Base-by-base conservation (phyloP, 1,140 invertebrate genomes). In the Drosophila serrata region DNA sequence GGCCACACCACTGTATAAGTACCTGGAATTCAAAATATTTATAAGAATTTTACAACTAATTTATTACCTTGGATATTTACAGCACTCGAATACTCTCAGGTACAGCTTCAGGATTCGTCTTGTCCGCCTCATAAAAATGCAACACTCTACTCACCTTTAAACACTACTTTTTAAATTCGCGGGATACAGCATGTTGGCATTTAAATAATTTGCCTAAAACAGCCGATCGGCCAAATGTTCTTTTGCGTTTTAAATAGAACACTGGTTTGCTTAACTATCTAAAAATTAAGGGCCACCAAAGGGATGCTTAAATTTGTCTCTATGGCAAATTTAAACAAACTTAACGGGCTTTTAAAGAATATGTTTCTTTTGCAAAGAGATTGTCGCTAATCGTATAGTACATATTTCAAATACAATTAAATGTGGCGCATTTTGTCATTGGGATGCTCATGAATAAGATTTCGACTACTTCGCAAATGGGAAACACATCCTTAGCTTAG, bases 91-190 rank as follows among this genome's bases (percentile, higher is more conserved):
- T 17, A 8, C 51, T n/a, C 19, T 2, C 13, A 29, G 60, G 9
- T 22, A 5, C 45, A 17, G 19, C 11, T 27, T 11, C 29, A 24
- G 17, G 24, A 6, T 24, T 15, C 37, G 11, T 67, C 45, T 27
- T 9, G n/a, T 3, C 29, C n/a, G 29, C 61, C 27, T 48, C n/a
- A 22, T 70, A 11, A 3, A 56, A 48, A 37, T 65, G 60, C 13
- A 67, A 48, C 84, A 87, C 84, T 87, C 84, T 87, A 87, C 85
- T 87, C 45, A 87, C 84, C 84, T 12, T 49, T 46, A 19, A 17
- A 57, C 33, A 35, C 48, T 22, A 48, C 27, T 39, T 17, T n/a
- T n/a, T n/a, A 27, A 76, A 31, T 49, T 7, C 84, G 80, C 84
- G 84, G 11, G 73, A 84, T 61, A 64, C 39, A 59, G 48, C 24